Percentiles rank a stretch among this genome's conserved stretches.
These are phyloP conservation scores for Prunella himalayana DNA, from an alignment of 2,113 vertebrate species.

Conservation along the genomic window DNA sequence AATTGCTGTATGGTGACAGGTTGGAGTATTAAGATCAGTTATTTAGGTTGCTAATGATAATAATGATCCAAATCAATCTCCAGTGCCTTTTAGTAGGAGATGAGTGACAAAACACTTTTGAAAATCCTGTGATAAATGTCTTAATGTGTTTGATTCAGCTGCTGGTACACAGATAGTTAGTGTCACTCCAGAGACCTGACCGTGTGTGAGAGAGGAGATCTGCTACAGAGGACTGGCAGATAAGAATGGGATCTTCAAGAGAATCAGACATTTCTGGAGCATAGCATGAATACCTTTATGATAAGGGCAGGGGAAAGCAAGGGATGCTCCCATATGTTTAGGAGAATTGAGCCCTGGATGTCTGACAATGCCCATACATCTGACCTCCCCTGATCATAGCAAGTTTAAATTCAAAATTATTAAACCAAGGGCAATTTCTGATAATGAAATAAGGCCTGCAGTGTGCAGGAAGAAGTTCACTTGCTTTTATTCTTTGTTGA, in stretches of 20 bases:
- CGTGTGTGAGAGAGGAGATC: neutral
- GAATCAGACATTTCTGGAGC: neutral
- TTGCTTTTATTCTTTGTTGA: neutral
- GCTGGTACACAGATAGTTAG: neutral
- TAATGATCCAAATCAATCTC: neutral
- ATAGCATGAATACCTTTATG: neutral
- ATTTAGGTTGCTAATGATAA: neutral
- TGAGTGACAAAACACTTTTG: neutral
- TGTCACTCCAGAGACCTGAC: neutral
- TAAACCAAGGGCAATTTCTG: neutral
- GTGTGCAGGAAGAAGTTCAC: neutral
- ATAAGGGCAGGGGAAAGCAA: rapidly evolving
- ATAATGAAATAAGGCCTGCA: neutral
- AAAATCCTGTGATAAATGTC: neutral
- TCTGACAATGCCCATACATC: neutral
- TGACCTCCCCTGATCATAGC: neutral
- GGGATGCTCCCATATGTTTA: neutral
- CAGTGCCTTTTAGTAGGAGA: neutral
- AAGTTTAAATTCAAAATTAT: neutral
- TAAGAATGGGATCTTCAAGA: neutral
- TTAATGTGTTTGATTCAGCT: neutral
- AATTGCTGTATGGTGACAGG: neutral
- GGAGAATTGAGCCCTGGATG: neutral
- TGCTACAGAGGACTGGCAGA: neutral
- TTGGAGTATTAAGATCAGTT: neutral